phyloP scores from a whole-genome alignment of 2,797 vertebrate genomes.

The Peromyscus aztecus region DNA sequence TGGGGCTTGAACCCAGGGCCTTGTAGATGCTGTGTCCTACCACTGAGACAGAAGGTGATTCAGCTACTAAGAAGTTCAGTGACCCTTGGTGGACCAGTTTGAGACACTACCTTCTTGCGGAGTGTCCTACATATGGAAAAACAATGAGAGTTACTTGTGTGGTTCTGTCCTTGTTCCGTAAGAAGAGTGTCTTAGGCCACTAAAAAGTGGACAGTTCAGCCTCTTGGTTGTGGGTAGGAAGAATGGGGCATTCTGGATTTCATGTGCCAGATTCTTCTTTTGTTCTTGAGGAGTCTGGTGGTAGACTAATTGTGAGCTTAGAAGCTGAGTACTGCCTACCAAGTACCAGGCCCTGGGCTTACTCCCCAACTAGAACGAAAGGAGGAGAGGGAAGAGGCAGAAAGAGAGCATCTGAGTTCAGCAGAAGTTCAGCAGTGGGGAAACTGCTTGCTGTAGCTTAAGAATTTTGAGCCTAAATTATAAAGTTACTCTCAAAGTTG shows the following conservation, averaged over 20 bases:
- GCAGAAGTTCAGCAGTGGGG: neutral
- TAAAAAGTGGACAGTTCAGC: neutral
- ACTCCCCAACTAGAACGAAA: neutral
- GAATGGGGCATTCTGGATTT: neutral
- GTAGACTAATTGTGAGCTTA: neutral
- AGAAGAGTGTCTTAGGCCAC: neutral
- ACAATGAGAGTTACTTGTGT: neutral
- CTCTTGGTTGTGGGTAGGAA: neutral
- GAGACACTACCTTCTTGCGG: neutral
- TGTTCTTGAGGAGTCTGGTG: neutral
- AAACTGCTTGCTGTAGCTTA: conserved; percentile 19
- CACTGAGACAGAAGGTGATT: neutral
- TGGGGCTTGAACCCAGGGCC: neutral
- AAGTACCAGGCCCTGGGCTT: neutral
- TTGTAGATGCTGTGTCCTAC: neutral
- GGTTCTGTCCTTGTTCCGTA: neutral
- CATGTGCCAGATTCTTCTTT: neutral
- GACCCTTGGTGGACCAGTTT: neutral
- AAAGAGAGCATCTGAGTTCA: neutral
- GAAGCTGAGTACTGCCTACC: neutral
- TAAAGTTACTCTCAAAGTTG: conserved; percentile 14
- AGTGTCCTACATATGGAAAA: neutral
- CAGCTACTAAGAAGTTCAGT: neutral
- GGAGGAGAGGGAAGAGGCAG: neutral
- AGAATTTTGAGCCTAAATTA: conserved; percentile 43